Evolutionary conservation across 1,140 invertebrate genomes (phyloP).

Genomic region (Arion vulgaris): DNA sequence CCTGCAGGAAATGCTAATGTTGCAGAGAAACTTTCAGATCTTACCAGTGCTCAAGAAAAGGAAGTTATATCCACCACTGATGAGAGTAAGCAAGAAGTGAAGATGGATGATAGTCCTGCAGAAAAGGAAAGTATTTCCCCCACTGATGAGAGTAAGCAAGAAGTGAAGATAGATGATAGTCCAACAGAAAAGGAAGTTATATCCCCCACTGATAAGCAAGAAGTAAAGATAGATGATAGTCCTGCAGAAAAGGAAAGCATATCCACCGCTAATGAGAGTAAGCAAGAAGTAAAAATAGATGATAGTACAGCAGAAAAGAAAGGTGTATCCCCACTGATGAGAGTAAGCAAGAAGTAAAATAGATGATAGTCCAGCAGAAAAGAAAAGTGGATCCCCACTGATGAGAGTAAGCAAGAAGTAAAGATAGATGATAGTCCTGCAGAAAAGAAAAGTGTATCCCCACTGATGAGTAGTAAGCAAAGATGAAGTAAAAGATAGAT

Average conservation of each 20-base stretch:
- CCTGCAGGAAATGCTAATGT: neutral
- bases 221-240: neutral
- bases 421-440: no score
- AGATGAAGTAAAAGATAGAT: no score
- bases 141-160: no score
- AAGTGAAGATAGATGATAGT: no score
- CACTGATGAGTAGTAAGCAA: no score
- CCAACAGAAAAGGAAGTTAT: neutral
- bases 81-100: neutral
- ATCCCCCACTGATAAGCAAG: neutral
- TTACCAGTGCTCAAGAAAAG: neutral
- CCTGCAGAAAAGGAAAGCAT: no score
- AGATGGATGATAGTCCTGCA: neutral
- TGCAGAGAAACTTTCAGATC: neutral
- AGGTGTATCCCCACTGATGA: no score
- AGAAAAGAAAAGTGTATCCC: no score
- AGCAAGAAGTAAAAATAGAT: neutral
- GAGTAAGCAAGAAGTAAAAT: no score
- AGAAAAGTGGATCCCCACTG: neutral
- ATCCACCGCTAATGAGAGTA: no score
- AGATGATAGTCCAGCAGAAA: neutral
- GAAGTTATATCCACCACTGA: neutral
- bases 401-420: no score
- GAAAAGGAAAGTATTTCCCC: no score
- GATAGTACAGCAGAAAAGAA: neutral